Evolutionary conservation across 2,113 vertebrate species (phyloP).

Genomic region (Neopipo cinnamomea): DNA sequence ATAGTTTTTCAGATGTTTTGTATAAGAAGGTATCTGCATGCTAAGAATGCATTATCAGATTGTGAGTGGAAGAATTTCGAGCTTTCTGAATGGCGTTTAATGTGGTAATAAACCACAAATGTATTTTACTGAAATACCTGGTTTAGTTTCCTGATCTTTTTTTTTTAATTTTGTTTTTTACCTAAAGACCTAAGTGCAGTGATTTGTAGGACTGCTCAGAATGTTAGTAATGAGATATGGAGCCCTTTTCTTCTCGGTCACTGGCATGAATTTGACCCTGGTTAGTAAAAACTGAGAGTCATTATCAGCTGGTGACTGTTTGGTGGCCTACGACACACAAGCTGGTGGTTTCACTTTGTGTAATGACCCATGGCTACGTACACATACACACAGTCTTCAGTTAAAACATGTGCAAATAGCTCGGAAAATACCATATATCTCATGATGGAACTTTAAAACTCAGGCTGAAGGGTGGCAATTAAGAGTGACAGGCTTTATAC

Average conservation of each 20-base stretch:
- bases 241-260: constrained; percentile 49
- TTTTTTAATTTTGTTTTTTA: neutral
- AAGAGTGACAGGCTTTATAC: constrained; percentile 16
- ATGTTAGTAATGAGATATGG: constrained; percentile 11
- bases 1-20: neutral
- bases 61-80: neutral
- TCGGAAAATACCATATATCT: constrained; percentile 28
- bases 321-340: neutral
- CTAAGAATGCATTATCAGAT: neutral
- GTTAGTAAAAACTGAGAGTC: neutral
- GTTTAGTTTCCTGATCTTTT: neutral
- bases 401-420: constrained; percentile 35
- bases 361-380: constrained; percentile 39
- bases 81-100: neutral
- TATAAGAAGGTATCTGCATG: neutral
- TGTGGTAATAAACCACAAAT: neutral
- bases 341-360: constrained; percentile 53
- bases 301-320: constrained; percentile 38
- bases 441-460: constrained; percentile 26
- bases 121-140: neutral
- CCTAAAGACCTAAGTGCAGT: neutral
- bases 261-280: constrained; percentile 58
- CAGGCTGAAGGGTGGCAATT: constrained; percentile 26
- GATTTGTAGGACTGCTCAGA: neutral
- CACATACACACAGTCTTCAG: constrained; percentile 9